phyloP scores from a whole-genome alignment of 2,113 vertebrate species.

The Myrmecophaga tridactyla region DNA sequence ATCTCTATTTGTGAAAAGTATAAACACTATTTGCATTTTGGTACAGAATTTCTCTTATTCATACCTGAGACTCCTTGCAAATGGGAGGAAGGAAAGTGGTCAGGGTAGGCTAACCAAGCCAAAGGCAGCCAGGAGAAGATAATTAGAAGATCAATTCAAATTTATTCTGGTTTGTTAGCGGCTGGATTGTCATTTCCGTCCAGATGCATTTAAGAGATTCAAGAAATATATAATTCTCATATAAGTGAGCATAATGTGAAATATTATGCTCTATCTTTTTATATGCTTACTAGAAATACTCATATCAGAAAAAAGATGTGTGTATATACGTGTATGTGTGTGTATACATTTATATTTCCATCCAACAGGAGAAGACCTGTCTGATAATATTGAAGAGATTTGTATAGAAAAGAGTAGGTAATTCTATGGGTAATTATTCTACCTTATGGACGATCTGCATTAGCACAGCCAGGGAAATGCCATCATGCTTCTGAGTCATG shows the following conservation, averaged over 20 bases:
- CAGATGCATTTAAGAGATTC: background rate
- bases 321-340: background rate
- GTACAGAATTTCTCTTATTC: slow-evolving; percentile 6
- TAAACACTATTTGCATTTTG: background rate
- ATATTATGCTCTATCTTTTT: background rate
- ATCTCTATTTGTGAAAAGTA: slow-evolving; percentile 25
- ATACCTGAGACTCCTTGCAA: background rate
- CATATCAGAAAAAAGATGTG: background rate
- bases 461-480: background rate
- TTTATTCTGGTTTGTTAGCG: background rate
- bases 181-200: background rate
- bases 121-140: background rate
- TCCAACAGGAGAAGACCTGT: background rate
- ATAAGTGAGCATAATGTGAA: background rate
- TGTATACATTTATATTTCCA: background rate
- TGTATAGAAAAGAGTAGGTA: background rate
- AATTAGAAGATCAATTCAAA: background rate
- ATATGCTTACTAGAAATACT: slow-evolving; percentile 14
- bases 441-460: background rate
- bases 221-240: background rate
- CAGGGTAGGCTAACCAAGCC: too few relatives aligned
- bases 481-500: background rate
- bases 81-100: background rate
- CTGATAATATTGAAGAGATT: background rate
- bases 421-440: background rate